Conservation (phyloP, 2,797 vertebrate species). For the Micropoecilia bifurca region DNA sequence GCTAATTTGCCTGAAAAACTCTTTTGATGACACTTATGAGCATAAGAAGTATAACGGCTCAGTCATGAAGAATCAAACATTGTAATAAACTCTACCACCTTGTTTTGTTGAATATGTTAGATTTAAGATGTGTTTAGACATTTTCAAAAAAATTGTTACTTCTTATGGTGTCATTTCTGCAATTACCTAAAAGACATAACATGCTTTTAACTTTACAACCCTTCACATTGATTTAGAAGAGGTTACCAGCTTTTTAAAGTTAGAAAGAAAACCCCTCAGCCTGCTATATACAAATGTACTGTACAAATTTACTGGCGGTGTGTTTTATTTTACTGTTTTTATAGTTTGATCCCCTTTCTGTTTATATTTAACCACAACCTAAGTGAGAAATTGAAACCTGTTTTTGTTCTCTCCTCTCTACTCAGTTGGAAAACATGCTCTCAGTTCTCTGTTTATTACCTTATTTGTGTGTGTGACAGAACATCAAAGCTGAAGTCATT, state of each 20-base stretch:
- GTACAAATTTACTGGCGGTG: neutral
- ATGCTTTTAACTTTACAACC: conserved; percentile 22
- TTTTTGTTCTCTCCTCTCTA: conserved; percentile 10
- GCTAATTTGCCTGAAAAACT: neutral
- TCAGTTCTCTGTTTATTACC: conserved; percentile 20
- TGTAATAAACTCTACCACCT: neutral
- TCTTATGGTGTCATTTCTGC: neutral
- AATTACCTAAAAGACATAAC: neutral
- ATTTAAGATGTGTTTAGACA: neutral
- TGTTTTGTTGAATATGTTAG: neutral
- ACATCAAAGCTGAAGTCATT: conserved; percentile 23
- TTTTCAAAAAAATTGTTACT: conserved; percentile 18
- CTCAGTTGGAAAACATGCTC: conserved; percentile 25
- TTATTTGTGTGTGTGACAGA: conserved; percentile 32
- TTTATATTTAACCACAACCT: conserved; percentile 10
- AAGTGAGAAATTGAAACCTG: conserved; percentile 31
- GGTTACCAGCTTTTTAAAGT: conserved; percentile 18
- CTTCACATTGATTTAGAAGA: conserved; percentile 24
- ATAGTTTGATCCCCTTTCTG: conserved; percentile 13
- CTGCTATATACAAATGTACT: neutral
- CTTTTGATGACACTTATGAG: neutral
- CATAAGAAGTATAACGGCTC: neutral
- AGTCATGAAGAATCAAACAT: neutral
- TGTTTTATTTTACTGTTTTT: conserved; percentile 13
- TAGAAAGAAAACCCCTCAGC: neutral